phyloP scores from a whole-genome alignment of 2,888 invertebrate genomes.

The Diploptera punctata region DNA sequence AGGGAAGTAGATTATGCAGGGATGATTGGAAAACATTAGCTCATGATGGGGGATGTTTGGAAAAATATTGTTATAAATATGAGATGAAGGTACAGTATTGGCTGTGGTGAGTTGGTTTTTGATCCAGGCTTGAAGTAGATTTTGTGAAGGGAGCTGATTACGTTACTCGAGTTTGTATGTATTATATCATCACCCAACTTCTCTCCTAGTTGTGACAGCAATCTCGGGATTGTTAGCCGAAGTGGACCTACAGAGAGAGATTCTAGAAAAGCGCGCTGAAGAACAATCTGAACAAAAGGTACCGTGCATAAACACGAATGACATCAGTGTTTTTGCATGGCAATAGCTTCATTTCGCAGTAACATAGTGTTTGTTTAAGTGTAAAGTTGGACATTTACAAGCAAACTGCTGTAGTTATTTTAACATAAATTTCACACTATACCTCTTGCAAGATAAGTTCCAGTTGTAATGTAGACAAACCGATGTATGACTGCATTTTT shows the following conservation, averaged over 20 bases:
- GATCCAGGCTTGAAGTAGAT: constrained; percentile 26
- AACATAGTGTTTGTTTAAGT: constrained; percentile 12
- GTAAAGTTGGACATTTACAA: constrained; percentile 6
- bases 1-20: no score
- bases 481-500: no score
- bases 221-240: constrained; percentile 81
- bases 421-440: no score
- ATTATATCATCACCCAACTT: constrained; percentile 28
- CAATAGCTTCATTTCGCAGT: constrained; percentile 29
- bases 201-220: constrained; percentile 73
- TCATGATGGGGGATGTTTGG: no score
- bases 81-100: not conserved
- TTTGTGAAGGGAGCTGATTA: constrained; percentile 16
- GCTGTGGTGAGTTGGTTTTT: constrained; percentile 15
- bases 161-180: constrained; percentile 3
- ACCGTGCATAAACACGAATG: constrained; percentile 36
- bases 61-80: no score
- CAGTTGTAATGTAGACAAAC: no score
- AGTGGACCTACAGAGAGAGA: constrained; percentile 74
- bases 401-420: not conserved
- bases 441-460: no score
- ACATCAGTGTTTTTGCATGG: constrained; percentile 39
- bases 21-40: no score
- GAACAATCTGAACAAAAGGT: constrained; percentile 40
- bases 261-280: constrained; percentile 42